Evolutionary conservation across 1,140 invertebrate species (phyloP), one percentile per base, ranked within the genome.

Genomic region (Rhyzopertha dominica): DNA sequence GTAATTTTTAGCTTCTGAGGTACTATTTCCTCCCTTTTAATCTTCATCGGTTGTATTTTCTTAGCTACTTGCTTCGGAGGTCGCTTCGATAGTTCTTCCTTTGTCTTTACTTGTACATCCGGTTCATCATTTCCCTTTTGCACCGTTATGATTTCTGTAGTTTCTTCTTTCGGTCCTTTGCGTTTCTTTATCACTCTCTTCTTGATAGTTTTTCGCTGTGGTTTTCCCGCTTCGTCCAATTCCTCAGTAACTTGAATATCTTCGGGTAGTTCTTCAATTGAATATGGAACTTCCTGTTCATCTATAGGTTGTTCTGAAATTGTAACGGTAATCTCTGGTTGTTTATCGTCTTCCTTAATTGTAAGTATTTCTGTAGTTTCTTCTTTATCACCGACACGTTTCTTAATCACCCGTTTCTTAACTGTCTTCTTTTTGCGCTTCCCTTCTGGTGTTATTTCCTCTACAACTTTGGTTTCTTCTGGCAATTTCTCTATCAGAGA

Each of bases 401-500:
- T 65, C 4, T 59, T 44, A 0, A 61, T 44, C 20, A 53, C 59
- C 34, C 58, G 52, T 29, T 58, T 62, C 38, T 58, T 66, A 0
- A 53, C 59, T 8, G 60, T 54, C 40, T 57, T 59, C 39, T 58
- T 60, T 46, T 67, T 67, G 0, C 66, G 67, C 20, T 57, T 63
- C 2, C 69, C 66, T 28, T 60, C 59, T 47, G 60, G 58, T 5
- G 68, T 65, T 10, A 53, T 59, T n/a, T 67, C 64, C 47, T 75
- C 66, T 7, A 70, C 66, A 1, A 72, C 56, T 4, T 65, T 62
- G 4, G 70, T 63, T 42, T 71, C 66, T 60, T 74, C 71, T 9
- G 66, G 66, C 23, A 61, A 28, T 47, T 71, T 65, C 31, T 53
- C 53, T 9, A 58, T 25, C n/a, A 53, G 32, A 52, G 37, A 7